phyloP scores from a whole-genome alignment of 2,113 vertebrate species.

The Sminthopsis crassicaudata region DNA sequence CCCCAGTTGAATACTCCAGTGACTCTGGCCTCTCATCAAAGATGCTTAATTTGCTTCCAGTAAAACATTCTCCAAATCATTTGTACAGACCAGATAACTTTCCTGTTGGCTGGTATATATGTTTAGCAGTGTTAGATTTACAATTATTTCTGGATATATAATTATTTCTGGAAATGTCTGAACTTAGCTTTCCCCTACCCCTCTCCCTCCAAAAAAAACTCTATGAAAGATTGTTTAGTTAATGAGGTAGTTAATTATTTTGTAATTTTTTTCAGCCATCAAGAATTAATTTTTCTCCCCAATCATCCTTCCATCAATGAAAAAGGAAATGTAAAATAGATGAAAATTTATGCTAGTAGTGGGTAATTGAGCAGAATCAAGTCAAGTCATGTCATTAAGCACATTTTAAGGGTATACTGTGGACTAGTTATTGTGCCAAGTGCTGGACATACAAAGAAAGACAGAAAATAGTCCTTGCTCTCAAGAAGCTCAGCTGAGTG shows the following conservation, averaged over 20 bases:
- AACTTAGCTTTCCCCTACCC: not conserved
- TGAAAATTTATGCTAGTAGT: not conserved
- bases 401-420: not conserved
- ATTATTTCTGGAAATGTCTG: not conserved
- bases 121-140: not conserved
- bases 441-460: too few species aligned
- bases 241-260: not conserved
- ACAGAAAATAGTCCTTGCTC: not conserved
- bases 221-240: not conserved
- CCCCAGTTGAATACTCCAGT: not conserved
- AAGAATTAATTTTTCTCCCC: not conserved
- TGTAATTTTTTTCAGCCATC: not conserved
- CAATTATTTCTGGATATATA: not conserved
- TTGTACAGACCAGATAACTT: conserved; percentile 12
- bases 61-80: conserved; percentile 53
- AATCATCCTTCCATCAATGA: not conserved
- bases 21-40: not conserved
- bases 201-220: not conserved
- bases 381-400: not conserved
- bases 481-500: not conserved
- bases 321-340: not conserved
- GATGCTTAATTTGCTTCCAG: not conserved
- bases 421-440: too few species aligned
- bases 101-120: conserved; percentile 29
- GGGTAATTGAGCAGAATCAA: not conserved